Conservation (phyloP, 2,797 vertebrate species). For the Falco biarmicus region DNA sequence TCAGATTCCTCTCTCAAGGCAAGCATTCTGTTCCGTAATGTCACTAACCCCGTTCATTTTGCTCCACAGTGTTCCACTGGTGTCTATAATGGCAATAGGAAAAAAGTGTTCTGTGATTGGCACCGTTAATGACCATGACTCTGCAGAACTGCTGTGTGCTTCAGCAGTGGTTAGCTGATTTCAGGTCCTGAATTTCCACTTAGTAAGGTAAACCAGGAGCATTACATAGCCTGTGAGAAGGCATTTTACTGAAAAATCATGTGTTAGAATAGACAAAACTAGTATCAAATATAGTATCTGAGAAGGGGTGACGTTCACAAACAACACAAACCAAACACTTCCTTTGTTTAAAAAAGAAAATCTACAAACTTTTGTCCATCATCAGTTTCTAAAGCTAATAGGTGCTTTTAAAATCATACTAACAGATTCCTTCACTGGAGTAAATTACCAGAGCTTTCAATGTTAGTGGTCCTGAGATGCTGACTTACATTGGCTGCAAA, state of each 20-base stretch:
- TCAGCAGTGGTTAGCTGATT: slow-evolving; percentile 32
- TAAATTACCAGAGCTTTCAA: background rate
- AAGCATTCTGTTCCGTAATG: background rate
- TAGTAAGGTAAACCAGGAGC: slow-evolving; percentile 11
- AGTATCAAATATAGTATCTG: background rate
- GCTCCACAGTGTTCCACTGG: background rate
- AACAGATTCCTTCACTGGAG: background rate
- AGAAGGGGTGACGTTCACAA: background rate
- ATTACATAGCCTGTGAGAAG: background rate
- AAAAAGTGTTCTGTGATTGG: slow-evolving; percentile 42
- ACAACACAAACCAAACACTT: background rate
- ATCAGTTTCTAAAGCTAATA: background rate
- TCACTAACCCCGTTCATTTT: slow-evolving; percentile 35
- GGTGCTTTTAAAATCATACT: background rate
- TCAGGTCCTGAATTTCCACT: slow-evolving; percentile 8
- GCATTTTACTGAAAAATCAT: background rate
- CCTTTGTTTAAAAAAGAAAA: background rate
- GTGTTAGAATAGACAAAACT: slow-evolving; percentile 6
- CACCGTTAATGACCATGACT: slow-evolving; percentile 49
- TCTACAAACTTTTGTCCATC: background rate
- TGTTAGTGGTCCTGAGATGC: background rate
- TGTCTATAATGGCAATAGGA: background rate
- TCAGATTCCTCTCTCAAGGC: background rate
- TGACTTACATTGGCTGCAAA: background rate
- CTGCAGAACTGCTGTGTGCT: slow-evolving; percentile 36